These are phyloP conservation scores for Chelidonichthys spinosus DNA, from an alignment of 2,797 vertebrate species.

Conservation along the genomic window DNA sequence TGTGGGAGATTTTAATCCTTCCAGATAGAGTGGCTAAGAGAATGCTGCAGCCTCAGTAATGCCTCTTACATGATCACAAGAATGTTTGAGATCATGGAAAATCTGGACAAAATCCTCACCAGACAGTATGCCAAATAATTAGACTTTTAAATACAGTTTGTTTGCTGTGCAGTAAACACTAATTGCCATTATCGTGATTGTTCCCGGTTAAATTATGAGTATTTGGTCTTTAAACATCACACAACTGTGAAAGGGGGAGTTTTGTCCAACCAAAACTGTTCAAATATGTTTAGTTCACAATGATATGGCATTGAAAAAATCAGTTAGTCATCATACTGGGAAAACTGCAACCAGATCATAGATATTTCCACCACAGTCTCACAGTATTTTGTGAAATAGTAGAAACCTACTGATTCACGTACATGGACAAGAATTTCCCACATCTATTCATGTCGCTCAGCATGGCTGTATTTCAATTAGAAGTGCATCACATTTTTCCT, in stretches of 20 bases:
- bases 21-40: conserved; percentile 52
- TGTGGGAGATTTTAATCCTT: conserved; percentile 64
- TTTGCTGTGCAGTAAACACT: not conserved
- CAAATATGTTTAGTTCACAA: not conserved
- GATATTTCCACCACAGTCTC: too few species aligned
- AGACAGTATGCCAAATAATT: conserved; percentile 34
- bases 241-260: not conserved
- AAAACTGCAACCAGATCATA: too few species aligned
- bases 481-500: too few species aligned
- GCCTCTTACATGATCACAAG: conserved; percentile 46
- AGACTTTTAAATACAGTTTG: conserved; percentile 5
- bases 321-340: not conserved
- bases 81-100: conserved; percentile 47
- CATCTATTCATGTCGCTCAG: too few species aligned
- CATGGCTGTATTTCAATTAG: too few species aligned
- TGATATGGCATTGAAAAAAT: not conserved
- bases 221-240: not conserved
- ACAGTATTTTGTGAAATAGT: too few species aligned
- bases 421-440: too few species aligned
- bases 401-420: too few species aligned
- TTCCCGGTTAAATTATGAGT: not conserved
- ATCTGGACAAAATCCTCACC: conserved; percentile 20
- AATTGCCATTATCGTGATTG: not conserved
- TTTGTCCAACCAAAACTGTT: not conserved
- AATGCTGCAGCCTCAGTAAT: conserved; percentile 45